A percentile compares a stretch with the other conserved stretches of the same genome.
Conservation (phyloP, 53 echinoderm and acorn worm genomes). For the Mesocentrotus franciscanus region DNA sequence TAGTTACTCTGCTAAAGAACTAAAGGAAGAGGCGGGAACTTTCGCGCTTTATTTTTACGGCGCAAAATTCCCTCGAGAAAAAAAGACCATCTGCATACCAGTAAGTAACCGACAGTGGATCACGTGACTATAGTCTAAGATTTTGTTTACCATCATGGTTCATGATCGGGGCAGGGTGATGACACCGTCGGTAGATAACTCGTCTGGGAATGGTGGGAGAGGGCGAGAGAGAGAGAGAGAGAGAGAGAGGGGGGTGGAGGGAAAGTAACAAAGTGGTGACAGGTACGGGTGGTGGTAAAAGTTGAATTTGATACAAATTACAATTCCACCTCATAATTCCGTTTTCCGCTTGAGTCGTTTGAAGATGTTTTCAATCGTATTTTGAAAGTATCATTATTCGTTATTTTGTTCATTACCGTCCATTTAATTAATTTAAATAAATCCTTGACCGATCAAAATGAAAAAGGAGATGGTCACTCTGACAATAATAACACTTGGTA, state of each 20-base stretch:
- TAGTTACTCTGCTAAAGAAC: not conserved
- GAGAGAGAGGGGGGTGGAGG: too few species aligned
- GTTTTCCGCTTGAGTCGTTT: too few species aligned
- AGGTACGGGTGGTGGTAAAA: not conserved
- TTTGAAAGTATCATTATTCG: too few species aligned
- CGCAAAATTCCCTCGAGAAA: not conserved
- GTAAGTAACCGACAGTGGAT: not conserved
- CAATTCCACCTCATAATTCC: too few species aligned
- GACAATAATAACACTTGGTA: not conserved
- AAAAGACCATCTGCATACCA: not conserved
- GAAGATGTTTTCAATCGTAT: too few species aligned
- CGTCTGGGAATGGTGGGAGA: not conserved
- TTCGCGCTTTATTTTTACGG: not conserved
- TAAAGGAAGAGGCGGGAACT: not conserved
- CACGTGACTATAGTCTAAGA: constrained; percentile 8
- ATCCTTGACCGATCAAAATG: not conserved
- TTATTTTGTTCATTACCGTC: too few species aligned
- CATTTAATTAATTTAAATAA: too few species aligned
- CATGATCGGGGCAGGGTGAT: constrained; percentile 13
- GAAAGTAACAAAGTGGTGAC: not conserved
- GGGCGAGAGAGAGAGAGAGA: not conserved
- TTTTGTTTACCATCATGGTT: not conserved
- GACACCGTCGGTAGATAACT: not conserved
- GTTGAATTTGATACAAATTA: too few species aligned
- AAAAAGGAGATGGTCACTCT: not conserved